Conservation (phyloP, 2,797 vertebrate genomes). For the Coilia nasus region DNA sequence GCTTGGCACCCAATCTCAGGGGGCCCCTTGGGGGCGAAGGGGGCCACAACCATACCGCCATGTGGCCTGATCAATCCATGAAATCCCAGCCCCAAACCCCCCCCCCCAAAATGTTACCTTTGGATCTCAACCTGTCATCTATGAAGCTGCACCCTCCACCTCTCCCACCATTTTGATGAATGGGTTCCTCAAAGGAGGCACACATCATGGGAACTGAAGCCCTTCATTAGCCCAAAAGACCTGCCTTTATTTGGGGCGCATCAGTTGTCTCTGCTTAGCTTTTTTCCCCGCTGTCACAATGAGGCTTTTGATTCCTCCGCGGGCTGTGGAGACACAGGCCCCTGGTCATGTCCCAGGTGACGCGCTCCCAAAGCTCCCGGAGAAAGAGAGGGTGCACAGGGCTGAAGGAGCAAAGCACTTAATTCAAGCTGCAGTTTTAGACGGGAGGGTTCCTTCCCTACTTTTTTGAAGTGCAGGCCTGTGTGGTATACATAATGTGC, state of each 20-base stretch:
- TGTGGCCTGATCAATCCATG: slow-evolving; percentile 39
- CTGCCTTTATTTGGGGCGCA: slow-evolving; percentile 43
- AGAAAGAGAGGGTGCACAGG: not conserved
- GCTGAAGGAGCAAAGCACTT: not conserved
- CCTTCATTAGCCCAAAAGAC: slow-evolving; percentile 43
- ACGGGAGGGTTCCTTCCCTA: slow-evolving; percentile 18
- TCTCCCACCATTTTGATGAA: slow-evolving; percentile 23
- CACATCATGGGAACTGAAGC: slow-evolving; percentile 39
- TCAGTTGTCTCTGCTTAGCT: slow-evolving; percentile 47
- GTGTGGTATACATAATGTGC: not conserved
- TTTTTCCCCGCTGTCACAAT: slow-evolving; percentile 61
- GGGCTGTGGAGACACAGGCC: slow-evolving; percentile 31
- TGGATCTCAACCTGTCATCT: not conserved
- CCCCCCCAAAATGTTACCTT: not conserved
- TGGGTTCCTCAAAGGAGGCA: slow-evolving; percentile 10
- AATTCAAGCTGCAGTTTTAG: slow-evolving; percentile 12
- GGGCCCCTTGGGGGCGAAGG: slow-evolving; percentile 44
- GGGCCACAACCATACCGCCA: slow-evolving; percentile 16
- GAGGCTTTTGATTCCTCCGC: slow-evolving; percentile 65
- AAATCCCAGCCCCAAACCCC: not conserved
- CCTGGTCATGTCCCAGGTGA: slow-evolving; percentile 12
- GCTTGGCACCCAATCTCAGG: not conserved
- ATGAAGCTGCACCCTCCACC: slow-evolving; percentile 48
- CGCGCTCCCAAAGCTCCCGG: not conserved
- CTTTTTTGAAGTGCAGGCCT: not conserved